Base-by-base conservation (phyloP, 2,888 invertebrate genomes). In the Automeris io region DNA sequence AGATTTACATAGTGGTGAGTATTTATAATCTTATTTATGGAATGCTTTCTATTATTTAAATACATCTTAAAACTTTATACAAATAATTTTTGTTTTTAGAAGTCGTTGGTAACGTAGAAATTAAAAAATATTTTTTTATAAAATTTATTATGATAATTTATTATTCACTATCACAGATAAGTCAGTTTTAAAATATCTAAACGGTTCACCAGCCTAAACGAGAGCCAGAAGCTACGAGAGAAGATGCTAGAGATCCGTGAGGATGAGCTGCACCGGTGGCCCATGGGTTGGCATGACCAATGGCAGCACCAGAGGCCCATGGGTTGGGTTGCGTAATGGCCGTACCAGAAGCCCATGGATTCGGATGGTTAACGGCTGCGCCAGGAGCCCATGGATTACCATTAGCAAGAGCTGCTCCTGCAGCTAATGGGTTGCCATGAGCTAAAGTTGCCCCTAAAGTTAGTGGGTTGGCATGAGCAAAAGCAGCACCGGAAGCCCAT, bases 161-260 rank as follows among this genome's bases (percentile, higher is more conserved):
- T 8, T 23, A 6, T 7, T 34, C 34, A 22, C 12, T 38, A 39
- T 39, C 39, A 39, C 34, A 39, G 34, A 26, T 39, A 26, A 34
- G 26, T 33, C 26, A 6, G 11, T 26, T 22, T 3, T 11, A 23
- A 7, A 4, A 23, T 7, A 23, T 23, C 3, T 33, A 37, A 41
- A 34, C 13, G 33, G 32, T 41, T 51, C 40, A 54, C 54, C 54
- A 54, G 38, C 47, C 50, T 37, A 50, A 39, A n/a, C 33, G 39
- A 13, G 39, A 19, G 40, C 35, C 34, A 46, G 26, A 22, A 18
- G 34, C 34, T 25, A 26, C 32, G 11, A 21, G 23, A 1, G 38
- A 33, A 7, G 35, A 33, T 6, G 37, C 40, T 5, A 44, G 41
- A 32, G 40, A 42, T 24, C 42, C 41, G 18, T 47, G 44, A 8